Evolutionary conservation across 1,140 invertebrate species (phyloP).

Genomic region (Cotesia typhae): DNA sequence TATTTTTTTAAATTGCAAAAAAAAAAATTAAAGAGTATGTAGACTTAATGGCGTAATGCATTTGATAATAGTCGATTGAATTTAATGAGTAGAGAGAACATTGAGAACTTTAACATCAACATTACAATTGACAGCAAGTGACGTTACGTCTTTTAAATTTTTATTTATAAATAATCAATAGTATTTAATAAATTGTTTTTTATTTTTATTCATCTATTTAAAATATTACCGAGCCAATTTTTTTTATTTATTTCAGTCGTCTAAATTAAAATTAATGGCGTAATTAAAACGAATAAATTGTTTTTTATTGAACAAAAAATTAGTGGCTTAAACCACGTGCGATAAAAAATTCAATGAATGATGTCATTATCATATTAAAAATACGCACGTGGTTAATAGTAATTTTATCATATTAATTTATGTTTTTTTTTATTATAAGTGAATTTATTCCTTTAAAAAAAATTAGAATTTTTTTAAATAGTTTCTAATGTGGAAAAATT

Average conservation of each 20-base stretch:
- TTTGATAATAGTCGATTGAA: slow-evolving; percentile 24
- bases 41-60: not conserved
- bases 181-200: slow-evolving; percentile 6
- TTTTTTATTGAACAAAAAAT: not conserved
- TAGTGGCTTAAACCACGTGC: too few relatives aligned
- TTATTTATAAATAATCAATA: not conserved
- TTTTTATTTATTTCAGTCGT: too few relatives aligned
- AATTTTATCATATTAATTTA: too few relatives aligned
- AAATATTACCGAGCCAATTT: too few relatives aligned
- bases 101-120: slow-evolving; percentile 9
- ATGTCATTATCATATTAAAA: not conserved
- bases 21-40: not conserved
- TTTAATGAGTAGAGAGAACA: slow-evolving; percentile 13
- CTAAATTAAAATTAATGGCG: not conserved
- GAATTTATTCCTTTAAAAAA: too few relatives aligned
- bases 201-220: too few relatives aligned
- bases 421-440: too few relatives aligned
- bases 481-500: not conserved
- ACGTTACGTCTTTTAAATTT: slow-evolving; percentile 20
- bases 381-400: too few relatives aligned
- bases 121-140: slow-evolving; percentile 22
- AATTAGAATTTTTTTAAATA: too few relatives aligned
- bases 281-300: not conserved
- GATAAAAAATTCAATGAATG: not conserved
- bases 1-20: not conserved